Percentiles rank a stretch among this genome's conserved stretches.
These are phyloP conservation scores for Trematocara unimaculatum DNA, from an alignment of 2,113 vertebrate species.

Conservation along the genomic window DNA sequence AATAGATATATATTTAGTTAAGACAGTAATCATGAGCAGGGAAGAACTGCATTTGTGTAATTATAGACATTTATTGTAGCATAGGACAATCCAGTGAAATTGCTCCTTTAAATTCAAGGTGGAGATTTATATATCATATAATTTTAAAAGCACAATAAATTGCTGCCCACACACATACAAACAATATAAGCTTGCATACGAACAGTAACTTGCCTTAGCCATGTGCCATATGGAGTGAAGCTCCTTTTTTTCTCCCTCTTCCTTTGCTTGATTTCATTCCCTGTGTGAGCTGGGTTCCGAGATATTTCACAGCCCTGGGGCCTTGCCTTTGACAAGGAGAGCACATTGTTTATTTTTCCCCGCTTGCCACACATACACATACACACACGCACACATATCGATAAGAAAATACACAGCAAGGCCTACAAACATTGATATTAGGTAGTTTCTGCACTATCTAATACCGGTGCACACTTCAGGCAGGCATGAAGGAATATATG, in stretches of 20 bases:
- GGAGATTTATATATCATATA: background rate
- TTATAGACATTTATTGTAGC: background rate
- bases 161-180: background rate
- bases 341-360: conserved; percentile 66
- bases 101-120: background rate
- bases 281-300: conserved; percentile 40
- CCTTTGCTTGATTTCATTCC: conserved; percentile 42
- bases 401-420: background rate
- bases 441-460: background rate
- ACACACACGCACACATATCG: background rate
- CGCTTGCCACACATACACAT: conserved; percentile 7
- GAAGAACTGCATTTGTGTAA: background rate
- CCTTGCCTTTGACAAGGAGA: conserved; percentile 59
- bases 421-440: background rate
- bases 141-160: background rate
- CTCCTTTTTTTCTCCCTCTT: background rate
- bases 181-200: background rate
- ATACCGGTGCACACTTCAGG: background rate
- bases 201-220: conserved; percentile 16
- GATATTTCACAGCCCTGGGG: conserved; percentile 56
- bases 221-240: conserved; percentile 25
- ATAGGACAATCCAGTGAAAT: background rate
- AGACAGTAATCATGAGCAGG: background rate
- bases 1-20: background rate
- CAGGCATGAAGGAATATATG: background rate